Evolutionary conservation across 2,113 vertebrate species (phyloP).

Genomic region (Gallinago undulata): DNA sequence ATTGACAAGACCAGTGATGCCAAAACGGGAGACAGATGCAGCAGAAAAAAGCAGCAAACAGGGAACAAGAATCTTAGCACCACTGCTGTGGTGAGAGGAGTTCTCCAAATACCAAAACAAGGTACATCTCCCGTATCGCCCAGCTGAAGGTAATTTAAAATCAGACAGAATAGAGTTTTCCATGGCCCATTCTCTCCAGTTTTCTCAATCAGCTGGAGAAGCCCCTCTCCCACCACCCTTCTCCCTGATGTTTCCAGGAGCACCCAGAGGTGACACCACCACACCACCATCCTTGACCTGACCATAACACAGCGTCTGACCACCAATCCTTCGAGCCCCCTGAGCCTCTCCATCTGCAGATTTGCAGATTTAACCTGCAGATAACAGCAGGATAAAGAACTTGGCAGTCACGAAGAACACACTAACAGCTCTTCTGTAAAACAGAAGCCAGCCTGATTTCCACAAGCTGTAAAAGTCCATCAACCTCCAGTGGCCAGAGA

Average conservation of each 20-base stretch:
- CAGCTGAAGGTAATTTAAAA: background rate
- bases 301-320: fast-evolving
- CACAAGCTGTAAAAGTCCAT: background rate
- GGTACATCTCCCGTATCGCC: background rate
- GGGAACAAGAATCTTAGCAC: background rate
- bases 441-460: slow-evolving; percentile 15
- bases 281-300: background rate
- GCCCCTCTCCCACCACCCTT: background rate
- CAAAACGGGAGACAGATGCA: background rate
- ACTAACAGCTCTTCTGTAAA: background rate
- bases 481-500: background rate
- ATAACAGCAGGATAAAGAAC: background rate
- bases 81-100: background rate
- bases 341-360: background rate
- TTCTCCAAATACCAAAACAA: background rate
- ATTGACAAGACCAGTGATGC: background rate
- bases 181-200: background rate
- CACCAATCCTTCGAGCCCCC: background rate
- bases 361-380: background rate
- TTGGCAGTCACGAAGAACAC: background rate
- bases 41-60: background rate
- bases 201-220: background rate
- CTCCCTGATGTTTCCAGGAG: background rate
- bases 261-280: background rate
- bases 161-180: background rate